Base-by-base conservation (phyloP, 1,140 invertebrate species). In the Leptestheria dahalacensis region DNA sequence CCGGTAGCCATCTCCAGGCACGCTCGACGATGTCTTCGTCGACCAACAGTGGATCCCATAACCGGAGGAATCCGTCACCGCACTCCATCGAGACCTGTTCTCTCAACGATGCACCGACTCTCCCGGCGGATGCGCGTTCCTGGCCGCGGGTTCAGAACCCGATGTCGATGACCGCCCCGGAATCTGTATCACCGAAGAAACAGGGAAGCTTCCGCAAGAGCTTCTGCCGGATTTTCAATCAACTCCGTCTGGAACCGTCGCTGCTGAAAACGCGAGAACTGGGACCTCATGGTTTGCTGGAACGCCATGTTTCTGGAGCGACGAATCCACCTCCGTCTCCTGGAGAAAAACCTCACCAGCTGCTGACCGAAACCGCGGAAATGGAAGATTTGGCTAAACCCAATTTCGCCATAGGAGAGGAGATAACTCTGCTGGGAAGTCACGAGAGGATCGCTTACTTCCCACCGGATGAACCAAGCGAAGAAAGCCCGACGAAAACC, bases 271-370 rank as follows among this genome's bases (percentile, higher is more conserved):
- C 9, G 25, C 48, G 9, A 28, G 52, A 21, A 12, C 58, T 12
- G 18, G 51, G 58, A 21, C 48, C 49, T 24, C 58, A 49, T 28
- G 33, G 48, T 2, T 24, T 60, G 11, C n/a, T 60, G 49, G 50
- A 60, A 50, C 58, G 58, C 6, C 58, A 60, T 28, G 51, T 60
- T 49, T 60, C 58, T 21, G 49, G 58, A 4, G 23, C 26, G 11
- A 60, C 58, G 6, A 60, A 60, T 2, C 47, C 48, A 15, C 58
- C 58, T 6, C 58, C 58, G 10, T 60, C 58, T 6, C 58, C 58
- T 9, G 58, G 58, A 2, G 58, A 52, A 33, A 50, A 60, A 29
- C 33, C 51, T 15, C 49, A 52, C 25, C 58, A 51, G n/a, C n/a
- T 53, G 12, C 23, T 29, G 15, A n/a, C 6, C 52, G 52, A 54